phyloP scores from a whole-genome alignment of 2,888 invertebrate species.

The Odontothrips loti region DNA sequence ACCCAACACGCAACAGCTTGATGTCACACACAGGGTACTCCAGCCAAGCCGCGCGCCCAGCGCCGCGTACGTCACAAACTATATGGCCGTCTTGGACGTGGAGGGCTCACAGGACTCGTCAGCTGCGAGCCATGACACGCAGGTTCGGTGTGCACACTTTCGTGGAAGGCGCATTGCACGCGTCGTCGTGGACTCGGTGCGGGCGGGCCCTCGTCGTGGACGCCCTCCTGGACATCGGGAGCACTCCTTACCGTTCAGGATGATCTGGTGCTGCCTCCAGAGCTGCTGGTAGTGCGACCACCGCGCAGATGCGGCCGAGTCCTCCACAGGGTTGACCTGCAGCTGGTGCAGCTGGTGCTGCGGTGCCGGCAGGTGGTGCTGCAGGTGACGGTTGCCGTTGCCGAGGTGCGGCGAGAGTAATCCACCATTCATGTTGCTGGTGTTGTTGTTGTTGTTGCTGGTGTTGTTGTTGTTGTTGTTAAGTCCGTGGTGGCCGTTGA shows the following conservation, averaged over 20 bases:
- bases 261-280: slow-evolving; percentile 68
- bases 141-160: too few species aligned
- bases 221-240: too few species aligned
- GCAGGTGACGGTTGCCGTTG: neutral
- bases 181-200: neutral
- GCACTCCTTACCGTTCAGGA: slow-evolving; percentile 64
- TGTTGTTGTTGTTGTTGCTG: neutral
- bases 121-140: too few species aligned
- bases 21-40: too few species aligned
- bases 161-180: too few species aligned
- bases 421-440: slow-evolving; percentile 19
- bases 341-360: slow-evolving; percentile 57
- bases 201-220: neutral
- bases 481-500: slow-evolving; percentile 52
- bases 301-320: slow-evolving; percentile 45
- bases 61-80: too few species aligned
- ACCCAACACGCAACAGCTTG: slow-evolving; percentile 37
- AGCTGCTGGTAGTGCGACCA: slow-evolving; percentile 74
- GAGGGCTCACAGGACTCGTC: too few species aligned
- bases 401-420: neutral
- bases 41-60: too few species aligned
- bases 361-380: slow-evolving; percentile 50
- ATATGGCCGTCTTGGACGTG: too few species aligned
- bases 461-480: neutral
- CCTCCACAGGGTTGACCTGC: slow-evolving; percentile 37